Conservation (phyloP, 2,888 invertebrate species). For the Drosophila kuntzei region DNA sequence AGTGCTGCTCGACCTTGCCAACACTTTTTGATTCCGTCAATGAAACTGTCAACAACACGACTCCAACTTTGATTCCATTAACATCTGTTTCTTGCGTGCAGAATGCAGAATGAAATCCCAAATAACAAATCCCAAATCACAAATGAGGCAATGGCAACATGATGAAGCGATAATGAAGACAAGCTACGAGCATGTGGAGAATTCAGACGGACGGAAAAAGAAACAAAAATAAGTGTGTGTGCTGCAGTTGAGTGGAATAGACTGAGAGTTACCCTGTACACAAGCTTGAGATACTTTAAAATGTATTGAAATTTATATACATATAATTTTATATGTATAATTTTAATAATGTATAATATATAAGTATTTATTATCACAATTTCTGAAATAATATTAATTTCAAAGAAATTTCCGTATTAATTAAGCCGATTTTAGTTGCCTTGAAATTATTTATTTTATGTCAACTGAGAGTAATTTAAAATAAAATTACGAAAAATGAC, state of each 20-base stretch:
- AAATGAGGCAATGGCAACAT: constrained; percentile 42
- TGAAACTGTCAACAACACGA: constrained; percentile 55
- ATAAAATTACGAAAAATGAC: too few relatives aligned
- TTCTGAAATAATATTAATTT: too few relatives aligned
- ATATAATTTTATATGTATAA: too few relatives aligned
- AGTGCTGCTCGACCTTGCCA: constrained; percentile 65
- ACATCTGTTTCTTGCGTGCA: constrained; percentile 42
- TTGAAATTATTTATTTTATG: too few relatives aligned
- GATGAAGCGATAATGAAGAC: constrained; percentile 48
- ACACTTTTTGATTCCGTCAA: constrained; percentile 48
- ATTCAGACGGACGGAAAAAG: constrained; percentile 11
- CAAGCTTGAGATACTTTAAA: not conserved
- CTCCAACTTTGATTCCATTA: constrained; percentile 52
- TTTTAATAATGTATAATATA: too few relatives aligned
- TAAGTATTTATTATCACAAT: too few relatives aligned
- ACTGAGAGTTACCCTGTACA: not conserved
- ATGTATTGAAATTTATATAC: too few relatives aligned
- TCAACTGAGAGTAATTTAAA: too few relatives aligned
- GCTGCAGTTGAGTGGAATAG: not conserved
- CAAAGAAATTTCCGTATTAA: too few relatives aligned
- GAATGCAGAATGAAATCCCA: constrained; percentile 48
- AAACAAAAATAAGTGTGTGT: not conserved
- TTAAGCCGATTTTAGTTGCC: too few relatives aligned
- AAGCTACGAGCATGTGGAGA: constrained; percentile 30
- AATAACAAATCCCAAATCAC: too few relatives aligned